These are phyloP conservation scores for Drosophila orena DNA, from an alignment of 1,140 invertebrate species.

Conservation along the genomic window DNA sequence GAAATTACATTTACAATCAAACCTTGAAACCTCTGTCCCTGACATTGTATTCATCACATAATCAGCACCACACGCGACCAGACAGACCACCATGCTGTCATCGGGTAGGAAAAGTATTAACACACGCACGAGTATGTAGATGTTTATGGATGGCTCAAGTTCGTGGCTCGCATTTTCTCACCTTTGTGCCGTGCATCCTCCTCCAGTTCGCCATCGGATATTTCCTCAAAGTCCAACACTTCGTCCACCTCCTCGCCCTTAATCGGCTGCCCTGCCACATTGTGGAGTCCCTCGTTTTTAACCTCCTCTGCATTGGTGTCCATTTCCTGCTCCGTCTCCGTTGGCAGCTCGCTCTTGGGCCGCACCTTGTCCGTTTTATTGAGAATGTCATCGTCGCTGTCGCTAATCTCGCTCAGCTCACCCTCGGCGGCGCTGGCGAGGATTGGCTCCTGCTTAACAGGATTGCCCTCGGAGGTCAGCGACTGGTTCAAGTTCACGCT, in stretches of 20 bases:
- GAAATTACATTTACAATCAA: neutral
- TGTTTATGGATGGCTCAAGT: neutral
- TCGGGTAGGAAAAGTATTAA: neutral
- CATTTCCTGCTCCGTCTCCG: constrained; percentile 58
- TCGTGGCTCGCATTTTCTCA: constrained; percentile 19
- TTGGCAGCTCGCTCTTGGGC: constrained; percentile 70
- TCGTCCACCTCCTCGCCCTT: constrained; percentile 86
- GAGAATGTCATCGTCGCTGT: constrained; percentile 93
- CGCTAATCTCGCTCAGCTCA: constrained; percentile 93
- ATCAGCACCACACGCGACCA: too few species aligned
- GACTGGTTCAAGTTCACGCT: neutral
- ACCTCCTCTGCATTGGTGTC: constrained; percentile 60
- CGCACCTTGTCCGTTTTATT: constrained; percentile 85
- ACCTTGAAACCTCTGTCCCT: too few species aligned
- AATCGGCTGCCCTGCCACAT: constrained; percentile 1
- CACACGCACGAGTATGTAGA: neutral
- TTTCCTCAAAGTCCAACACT: constrained; percentile 93
- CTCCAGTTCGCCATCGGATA: constrained; percentile 94
- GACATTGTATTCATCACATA: too few species aligned
- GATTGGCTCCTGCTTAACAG: constrained; percentile 51
- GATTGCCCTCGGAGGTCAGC: neutral
- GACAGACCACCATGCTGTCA: too few species aligned
- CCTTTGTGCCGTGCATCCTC: constrained; percentile 88
- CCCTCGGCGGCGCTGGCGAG: constrained; percentile 73
- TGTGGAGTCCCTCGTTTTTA: constrained; percentile 84